These are phyloP conservation scores for Decapterus maruadsi DNA, from an alignment of 2,797 vertebrate species.

Conservation along the genomic window DNA sequence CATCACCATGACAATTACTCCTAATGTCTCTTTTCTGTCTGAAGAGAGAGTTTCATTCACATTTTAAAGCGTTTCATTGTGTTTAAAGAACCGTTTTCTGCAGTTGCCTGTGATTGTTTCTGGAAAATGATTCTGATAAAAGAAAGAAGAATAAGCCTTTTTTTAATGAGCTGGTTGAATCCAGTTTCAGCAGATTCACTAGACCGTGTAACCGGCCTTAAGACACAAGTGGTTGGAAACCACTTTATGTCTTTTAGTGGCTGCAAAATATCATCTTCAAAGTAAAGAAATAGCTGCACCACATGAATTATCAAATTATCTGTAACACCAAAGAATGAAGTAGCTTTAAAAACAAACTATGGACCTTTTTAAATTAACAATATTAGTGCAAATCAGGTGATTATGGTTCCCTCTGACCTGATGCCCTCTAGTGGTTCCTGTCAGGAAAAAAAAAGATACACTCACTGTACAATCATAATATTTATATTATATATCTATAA, in stretches of 20 bases:
- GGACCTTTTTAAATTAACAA: too few species aligned
- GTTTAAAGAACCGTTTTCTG: too few species aligned
- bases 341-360: background rate
- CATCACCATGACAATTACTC: background rate
- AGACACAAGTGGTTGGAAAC: background rate
- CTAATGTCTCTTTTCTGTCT: background rate
- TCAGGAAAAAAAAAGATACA: background rate
- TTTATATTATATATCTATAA: too few species aligned
- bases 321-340: background rate
- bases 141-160: background rate
- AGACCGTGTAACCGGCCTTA: too few species aligned
- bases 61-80: background rate
- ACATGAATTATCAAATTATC: background rate
- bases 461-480: background rate
- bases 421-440: conserved; percentile 72
- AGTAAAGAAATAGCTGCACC: background rate
- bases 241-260: too few species aligned
- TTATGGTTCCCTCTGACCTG: conserved; percentile 26
- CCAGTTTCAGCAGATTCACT: background rate
- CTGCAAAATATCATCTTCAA: background rate
- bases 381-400: conserved; percentile 25
- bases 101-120: too few species aligned
- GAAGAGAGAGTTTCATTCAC: background rate
- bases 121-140: background rate
- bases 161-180: background rate